Base-by-base conservation (phyloP, 2,113 vertebrate genomes). In the Hucho hucho region DNA sequence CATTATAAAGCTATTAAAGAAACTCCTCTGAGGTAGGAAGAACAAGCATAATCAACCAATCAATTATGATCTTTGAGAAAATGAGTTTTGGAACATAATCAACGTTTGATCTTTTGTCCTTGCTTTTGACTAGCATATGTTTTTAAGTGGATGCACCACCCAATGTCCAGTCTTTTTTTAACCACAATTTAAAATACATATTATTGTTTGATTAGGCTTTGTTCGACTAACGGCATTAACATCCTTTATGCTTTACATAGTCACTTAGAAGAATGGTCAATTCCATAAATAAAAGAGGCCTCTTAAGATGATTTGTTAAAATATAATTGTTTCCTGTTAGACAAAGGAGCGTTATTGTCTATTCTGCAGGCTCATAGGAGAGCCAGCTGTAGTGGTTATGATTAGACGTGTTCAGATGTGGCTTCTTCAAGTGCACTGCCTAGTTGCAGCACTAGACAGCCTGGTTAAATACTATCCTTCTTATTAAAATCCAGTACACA, bases 1-100 rank as follows among this genome's bases (percentile, higher is more conserved):
- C 84, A 89, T 93, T 93, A 90, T 83, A 83, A 85, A 91, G 90
- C 89, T 87, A 93, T 93, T 93, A 92, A 93, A 92, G 88, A 83
- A 89, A 65, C 90, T 83, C 86, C 90, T 88, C 87, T 75, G 83
- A 90, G 90, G 88, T 84, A 82, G 78, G 79, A 85, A 78, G 86
- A 79, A 90, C 86, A 84, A 85, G 89, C 78, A 86, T 91, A 93
- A 93, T 93, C 90, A 91, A 92, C 89, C 90, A 90, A 93, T 93
- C 92, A 93, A 89, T 91, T 91, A 89, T 79, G 83, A 87, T 86
- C 85, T 91, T 90, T 84, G 80, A 91, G 75, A 89, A 92, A 90
- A 93, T 87, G 85, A 90, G 87, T 83, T 88, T 88, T 81, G 83
- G 81, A 87, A 81, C 79, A 80, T 91, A 89, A 89, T 89, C 80